Percentiles rank a stretch among this genome's conserved stretches.
These are phyloP conservation scores for Pandemis corylana DNA, from an alignment of 2,888 invertebrate genomes.

Conservation along the genomic window DNA sequence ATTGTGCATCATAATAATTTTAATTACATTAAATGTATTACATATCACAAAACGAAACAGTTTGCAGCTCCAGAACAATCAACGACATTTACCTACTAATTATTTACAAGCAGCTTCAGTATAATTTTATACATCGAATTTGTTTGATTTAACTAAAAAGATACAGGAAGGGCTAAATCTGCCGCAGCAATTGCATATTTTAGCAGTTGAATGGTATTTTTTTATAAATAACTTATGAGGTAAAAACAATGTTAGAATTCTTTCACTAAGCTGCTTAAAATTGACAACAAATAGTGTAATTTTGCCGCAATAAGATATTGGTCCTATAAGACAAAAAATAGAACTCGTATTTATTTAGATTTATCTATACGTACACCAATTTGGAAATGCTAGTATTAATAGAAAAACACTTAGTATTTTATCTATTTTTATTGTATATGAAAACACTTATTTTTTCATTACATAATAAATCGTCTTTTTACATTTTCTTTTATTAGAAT, in stretches of 20 bases:
- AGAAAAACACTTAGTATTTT: conserved; percentile 70
- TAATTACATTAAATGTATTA: conserved; percentile 66
- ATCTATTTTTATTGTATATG: conserved; percentile 65
- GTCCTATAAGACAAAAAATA: conserved; percentile 35
- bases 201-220: too few species aligned
- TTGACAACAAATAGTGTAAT: not conserved
- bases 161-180: not conserved
- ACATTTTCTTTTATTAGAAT: conserved; percentile 51
- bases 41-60: conserved; percentile 68
- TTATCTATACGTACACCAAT: conserved; percentile 42
- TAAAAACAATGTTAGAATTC: not conserved
- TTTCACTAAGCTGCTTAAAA: not conserved
- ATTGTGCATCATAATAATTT: conserved; percentile 72
- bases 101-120: conserved; percentile 39
- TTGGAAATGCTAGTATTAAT: conserved; percentile 60
- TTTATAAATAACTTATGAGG: too few species aligned
- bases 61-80: conserved; percentile 56
- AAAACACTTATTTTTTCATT: conserved; percentile 67
- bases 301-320: conserved; percentile 28
- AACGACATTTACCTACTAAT: conserved; percentile 47
- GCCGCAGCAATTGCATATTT: not conserved
- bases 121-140: conserved; percentile 7
- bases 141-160: not conserved
- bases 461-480: conserved; percentile 57
- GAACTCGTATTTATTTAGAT: conserved; percentile 17